Evolutionary conservation across 2,113 vertebrate genomes (phyloP), one percentile per base, ranked within the genome.

Genomic region (Spea multiplicata): DNA sequence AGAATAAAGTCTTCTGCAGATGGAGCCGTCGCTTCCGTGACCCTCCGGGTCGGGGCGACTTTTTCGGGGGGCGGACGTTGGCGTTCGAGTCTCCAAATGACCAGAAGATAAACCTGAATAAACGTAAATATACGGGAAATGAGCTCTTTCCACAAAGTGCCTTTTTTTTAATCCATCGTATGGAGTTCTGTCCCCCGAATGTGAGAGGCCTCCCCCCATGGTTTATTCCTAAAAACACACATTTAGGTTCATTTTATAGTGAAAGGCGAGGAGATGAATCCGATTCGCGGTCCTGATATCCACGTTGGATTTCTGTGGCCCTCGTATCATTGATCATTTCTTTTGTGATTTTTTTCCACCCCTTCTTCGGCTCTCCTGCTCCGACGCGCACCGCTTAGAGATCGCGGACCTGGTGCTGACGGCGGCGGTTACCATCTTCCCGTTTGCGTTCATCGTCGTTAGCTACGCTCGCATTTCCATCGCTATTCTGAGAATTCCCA

Each of bases 341-440:
- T 76, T 73, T 45, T 76, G 80, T 57, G 80, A 76, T 52, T 76
- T 81, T 52, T 76, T 65, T 49, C 44, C 17, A 4, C 66, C 80
- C 7, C 59, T 81, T 4, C 48, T 76, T 12, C 47, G 46, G 3
- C 66, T 81, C 16, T 75, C 80, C 45, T 81, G 77, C 44, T 79
- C 77, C 0, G 70, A 79, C 12, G 66, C 66, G 5, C 44, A 7
- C 16, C 7, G 46, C 0, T 17, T 79, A 13, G 14, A 59, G 48
- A 48, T 30, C 6, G 9, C 66, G 30, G 66, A 65, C 30, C n/a
- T 44, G 1, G 49, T 79, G 10, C 49, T 79, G 45, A 66, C 61
- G 3, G 61, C 71, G 4, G 70, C 77, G 5, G 70, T 79, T 44
- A 70, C 62, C 4, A 30, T 79, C 0, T 66, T 79, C n/a, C 70